Base-by-base conservation (phyloP, 1,140 invertebrate genomes). In the Ceratina australensis region DNA sequence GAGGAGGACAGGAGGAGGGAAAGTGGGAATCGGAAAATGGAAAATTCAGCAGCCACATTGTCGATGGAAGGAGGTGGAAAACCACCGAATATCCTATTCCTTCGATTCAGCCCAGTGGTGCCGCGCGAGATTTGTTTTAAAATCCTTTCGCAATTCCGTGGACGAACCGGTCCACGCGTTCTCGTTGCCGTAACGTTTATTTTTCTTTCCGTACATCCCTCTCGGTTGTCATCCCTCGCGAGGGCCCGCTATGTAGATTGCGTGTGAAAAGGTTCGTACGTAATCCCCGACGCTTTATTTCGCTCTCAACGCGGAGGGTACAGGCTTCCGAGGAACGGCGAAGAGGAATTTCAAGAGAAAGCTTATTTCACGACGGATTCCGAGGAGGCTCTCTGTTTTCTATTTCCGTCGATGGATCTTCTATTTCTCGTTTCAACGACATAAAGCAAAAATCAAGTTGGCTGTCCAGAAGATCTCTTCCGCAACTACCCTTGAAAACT, bases 71-170 rank as follows among this genome's bases (percentile, higher is more conserved):
- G 80, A 26, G 80, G 71, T 76, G 82, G 79, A 83, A 89, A 88
- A 89, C 87, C 86, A 75, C 85, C 81, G 86, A 91, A 90, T 83
- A 89, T 85, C 79, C 81, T 80, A 78, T 86, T n/a, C 89, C 88
- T 90, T 90, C 91, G 92, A 92, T 88, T 93, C 90, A 79, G 87
- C 90, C 85, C 82, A 87, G 88, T 85, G 92, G 83, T 84, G 82
- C 88, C 86, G 88, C 86, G 88, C 88, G 90, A 91, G 91, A 91
- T 91, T 91, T 92, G 90, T 91, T 92, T 91, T 90, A 89, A 91
- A 91, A 92, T 92, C 90, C 90, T 91, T 92, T 92, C 90, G 90
- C 90, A 89, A 90, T 91, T 91, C 90, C 86, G 66, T 75, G 80
- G 84, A 81, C 78, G 74, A 85, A 68, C 81, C 49, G 68, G n/a